A percentile compares a stretch with the other conserved stretches of the same genome.
Conservation (phyloP, 2,888 invertebrate species). For the Stenotaenia linearis region DNA sequence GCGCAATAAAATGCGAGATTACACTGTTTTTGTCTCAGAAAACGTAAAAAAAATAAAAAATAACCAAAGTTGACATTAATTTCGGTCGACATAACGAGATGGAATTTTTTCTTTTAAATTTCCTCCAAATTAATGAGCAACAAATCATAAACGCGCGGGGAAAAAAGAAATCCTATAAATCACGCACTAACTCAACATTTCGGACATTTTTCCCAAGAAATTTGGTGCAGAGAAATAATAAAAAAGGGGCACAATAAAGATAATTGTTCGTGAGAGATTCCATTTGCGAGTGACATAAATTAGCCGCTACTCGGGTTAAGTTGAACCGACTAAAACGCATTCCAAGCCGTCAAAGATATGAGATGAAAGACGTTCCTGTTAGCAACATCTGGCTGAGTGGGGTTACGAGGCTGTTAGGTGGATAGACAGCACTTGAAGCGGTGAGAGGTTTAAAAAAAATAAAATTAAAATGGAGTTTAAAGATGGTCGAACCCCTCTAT, state of each 20-base stretch:
- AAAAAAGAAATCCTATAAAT: background rate
- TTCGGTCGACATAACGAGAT: background rate
- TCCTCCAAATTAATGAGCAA: background rate
- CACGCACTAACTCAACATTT: background rate
- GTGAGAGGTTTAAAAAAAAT: too few species aligned
- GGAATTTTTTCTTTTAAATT: background rate
- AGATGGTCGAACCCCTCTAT: too few species aligned
- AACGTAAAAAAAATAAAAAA: background rate
- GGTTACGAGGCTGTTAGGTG: too few species aligned
- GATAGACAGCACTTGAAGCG: too few species aligned
- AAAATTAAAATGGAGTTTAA: too few species aligned
- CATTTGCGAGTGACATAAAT: background rate
- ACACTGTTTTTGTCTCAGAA: too few species aligned
- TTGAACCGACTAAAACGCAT: background rate
- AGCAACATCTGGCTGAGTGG: too few species aligned
- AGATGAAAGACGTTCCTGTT: background rate
- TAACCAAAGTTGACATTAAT: background rate
- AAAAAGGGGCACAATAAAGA: background rate
- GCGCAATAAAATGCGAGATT: too few species aligned
- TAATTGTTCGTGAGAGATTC: background rate
- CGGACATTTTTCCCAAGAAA: background rate
- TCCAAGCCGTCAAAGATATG: background rate
- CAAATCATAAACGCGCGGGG: background rate
- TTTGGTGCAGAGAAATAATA: background rate
- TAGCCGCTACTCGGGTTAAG: background rate